Base-by-base conservation (phyloP, 1,140 invertebrate species). In the Aphelenchoides fujianensis region DNA sequence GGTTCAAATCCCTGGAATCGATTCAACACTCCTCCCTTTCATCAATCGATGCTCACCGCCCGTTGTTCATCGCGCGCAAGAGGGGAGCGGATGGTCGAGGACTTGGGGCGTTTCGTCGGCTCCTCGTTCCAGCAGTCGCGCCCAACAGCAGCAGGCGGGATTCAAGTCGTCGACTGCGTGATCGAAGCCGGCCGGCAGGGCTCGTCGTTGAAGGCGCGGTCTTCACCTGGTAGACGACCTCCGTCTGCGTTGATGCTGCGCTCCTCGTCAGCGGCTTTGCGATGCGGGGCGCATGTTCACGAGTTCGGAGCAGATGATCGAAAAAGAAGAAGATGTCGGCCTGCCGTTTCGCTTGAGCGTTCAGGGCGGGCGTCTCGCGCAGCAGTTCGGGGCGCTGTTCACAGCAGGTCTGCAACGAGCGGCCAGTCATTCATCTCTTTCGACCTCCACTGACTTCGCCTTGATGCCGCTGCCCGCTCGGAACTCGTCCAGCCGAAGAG, bases 251-350 rank as follows among this genome's bases (percentile, higher is more conserved):
- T 69, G 31, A 67, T 31, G 2, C 57, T 3, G 23, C n/a, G 9
- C 61, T 28, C 53, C 37, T 36, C 34, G 30, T 66, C 5, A 67
- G 16, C 57, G 57, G 41, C 30, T 66, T 61, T n/a, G n/a, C 62
- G 34, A 66, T 27, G 62, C 62, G 5, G 3, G 3, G 16, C 61
- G 31, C 62, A 66, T 66, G 62, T 77, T 81, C n/a, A 81, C 37
- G 41, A 81, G 54, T 69, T 81, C 79, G 27, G 71, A 73, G 19
- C 78, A 78, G 37, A 81, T 75, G 2, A 81, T 80, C 12, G 80
- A 68, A 53, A 81, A 82, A 34, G 72, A 72, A 57, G 76, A n/a
- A 81, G 28, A 81, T 69, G 59, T 81, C 79, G 48, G 53, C 64
- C 72, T 74, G 16, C 54, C 3, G 31, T 5, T 34, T 72, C 59